Evolutionary conservation across 2,797 vertebrate genomes (phyloP).

Genomic region (Heliangelus exortis): DNA sequence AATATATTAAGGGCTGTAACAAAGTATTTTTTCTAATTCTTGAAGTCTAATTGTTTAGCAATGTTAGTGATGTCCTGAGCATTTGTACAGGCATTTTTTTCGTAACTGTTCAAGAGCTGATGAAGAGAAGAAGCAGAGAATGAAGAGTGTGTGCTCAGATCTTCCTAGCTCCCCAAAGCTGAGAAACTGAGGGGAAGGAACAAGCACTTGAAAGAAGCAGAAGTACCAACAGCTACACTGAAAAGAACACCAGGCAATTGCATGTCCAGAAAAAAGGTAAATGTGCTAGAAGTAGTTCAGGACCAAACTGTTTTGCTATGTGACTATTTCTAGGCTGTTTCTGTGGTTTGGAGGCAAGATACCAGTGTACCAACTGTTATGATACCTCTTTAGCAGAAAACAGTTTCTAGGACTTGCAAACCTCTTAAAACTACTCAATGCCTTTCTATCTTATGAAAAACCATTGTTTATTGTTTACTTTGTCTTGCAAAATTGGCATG

Average conservation of each 20-base stretch:
- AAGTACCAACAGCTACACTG: neutral
- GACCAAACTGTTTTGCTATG: neutral
- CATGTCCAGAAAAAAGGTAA: neutral
- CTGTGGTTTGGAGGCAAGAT: neutral
- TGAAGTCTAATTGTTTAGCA: neutral
- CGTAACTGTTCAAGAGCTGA: neutral
- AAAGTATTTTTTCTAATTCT: neutral
- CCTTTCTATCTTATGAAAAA: neutral
- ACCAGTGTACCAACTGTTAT: neutral
- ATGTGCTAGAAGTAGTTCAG: neutral
- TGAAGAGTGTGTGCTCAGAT: neutral
- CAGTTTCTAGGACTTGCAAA: neutral
- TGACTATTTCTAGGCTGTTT: neutral
- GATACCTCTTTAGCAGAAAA: neutral
- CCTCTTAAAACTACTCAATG: neutral
- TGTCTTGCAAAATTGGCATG: neutral
- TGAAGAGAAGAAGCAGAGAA: neutral
- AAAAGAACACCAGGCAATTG: neutral
- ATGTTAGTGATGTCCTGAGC: neutral
- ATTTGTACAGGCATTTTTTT: neutral
- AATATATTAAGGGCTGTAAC: neutral
- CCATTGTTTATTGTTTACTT: neutral
- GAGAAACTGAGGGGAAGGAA: neutral
- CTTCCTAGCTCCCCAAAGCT: neutral
- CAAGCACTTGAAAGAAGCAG: neutral